Evolutionary conservation across 2,888 invertebrate species (phyloP).

Genomic region (Plagodis pulveraria): DNA sequence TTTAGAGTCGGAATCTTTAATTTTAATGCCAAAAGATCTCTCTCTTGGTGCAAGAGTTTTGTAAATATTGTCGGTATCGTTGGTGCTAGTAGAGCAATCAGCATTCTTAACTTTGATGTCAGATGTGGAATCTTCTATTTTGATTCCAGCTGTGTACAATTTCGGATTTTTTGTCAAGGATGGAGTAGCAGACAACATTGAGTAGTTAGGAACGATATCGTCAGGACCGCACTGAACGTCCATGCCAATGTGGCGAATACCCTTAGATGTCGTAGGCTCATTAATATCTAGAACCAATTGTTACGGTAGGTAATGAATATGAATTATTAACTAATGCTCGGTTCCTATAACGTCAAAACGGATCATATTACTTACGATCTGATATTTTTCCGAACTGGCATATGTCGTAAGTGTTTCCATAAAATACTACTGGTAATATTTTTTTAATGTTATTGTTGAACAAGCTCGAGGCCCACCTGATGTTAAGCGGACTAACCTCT

Average conservation of each 20-base stretch:
- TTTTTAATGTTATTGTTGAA: no score
- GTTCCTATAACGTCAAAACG: no score
- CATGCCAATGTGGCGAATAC: slow-evolving; percentile 66
- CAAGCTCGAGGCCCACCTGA: no score
- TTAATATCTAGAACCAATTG: slow-evolving; percentile 64
- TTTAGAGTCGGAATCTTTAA: slow-evolving; percentile 48
- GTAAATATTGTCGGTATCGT: slow-evolving; percentile 33
- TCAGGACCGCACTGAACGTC: slow-evolving; percentile 78
- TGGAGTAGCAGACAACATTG: slow-evolving; percentile 54
- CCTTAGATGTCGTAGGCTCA: slow-evolving; percentile 80
- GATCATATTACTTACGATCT: no score
- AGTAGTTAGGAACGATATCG: slow-evolving; percentile 38
- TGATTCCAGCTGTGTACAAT: slow-evolving; percentile 51
- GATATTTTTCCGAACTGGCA: no score
- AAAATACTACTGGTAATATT: no score
- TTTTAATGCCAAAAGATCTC: slow-evolving; percentile 54
- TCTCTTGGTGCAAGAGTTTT: slow-evolving; percentile 44
- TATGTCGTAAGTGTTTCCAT: no score
- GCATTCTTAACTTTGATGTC: slow-evolving; percentile 39
- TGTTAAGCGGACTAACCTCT: no score
- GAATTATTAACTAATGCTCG: no score
- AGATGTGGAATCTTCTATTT: slow-evolving; percentile 52
- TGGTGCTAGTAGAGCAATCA: slow-evolving; percentile 53
- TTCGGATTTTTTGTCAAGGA: slow-evolving; percentile 55
- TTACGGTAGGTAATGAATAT: neutral